A percentile compares a stretch with the other conserved stretches of the same genome.
Evolutionary conservation across 2,888 invertebrate species (phyloP).

Genomic region (Hirtodrosophila confusa): DNA sequence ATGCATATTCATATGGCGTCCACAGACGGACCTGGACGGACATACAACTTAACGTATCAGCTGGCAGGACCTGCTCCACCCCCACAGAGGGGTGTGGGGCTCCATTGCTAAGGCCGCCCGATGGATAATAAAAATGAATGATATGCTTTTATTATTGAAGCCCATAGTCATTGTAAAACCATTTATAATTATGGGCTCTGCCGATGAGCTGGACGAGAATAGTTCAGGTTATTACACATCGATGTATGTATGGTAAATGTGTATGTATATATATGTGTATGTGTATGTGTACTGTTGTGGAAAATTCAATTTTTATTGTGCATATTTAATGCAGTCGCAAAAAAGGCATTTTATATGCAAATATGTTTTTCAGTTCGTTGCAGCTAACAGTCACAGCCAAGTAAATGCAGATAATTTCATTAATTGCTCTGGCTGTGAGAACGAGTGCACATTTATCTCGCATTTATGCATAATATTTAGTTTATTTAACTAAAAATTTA

Average conservation of each 20-base stretch:
- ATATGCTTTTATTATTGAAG: constrained; percentile 78
- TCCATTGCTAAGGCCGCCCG: constrained; percentile 6
- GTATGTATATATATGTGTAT: background rate
- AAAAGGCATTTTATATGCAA: constrained; percentile 64
- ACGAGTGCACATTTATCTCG: constrained; percentile 32
- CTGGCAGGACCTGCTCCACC: constrained; percentile 24
- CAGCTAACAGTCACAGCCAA: constrained; percentile 33
- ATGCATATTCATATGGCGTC: constrained; percentile 49
- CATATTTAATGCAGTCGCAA: constrained; percentile 68
- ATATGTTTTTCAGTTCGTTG: constrained; percentile 41
- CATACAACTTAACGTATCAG: constrained; percentile 49
- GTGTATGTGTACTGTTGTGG: constrained; percentile 35
- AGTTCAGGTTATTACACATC: constrained; percentile 23
- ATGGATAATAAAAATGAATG: constrained; percentile 76
- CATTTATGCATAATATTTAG: constrained; percentile 60
- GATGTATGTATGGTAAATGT: constrained; percentile 15
- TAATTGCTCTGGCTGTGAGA: constrained; percentile 50
- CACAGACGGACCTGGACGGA: constrained; percentile 9
- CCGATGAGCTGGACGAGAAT: constrained; percentile 18
- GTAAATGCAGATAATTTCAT: constrained; percentile 66
- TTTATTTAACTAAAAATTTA: constrained; percentile 65
- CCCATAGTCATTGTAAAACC: constrained; percentile 77
- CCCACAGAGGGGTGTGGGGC: background rate
- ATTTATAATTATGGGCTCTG: constrained; percentile 73
- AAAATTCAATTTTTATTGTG: constrained; percentile 75